Base-by-base conservation (phyloP, 2,888 invertebrate genomes). In the Clitarchus hookeri region DNA sequence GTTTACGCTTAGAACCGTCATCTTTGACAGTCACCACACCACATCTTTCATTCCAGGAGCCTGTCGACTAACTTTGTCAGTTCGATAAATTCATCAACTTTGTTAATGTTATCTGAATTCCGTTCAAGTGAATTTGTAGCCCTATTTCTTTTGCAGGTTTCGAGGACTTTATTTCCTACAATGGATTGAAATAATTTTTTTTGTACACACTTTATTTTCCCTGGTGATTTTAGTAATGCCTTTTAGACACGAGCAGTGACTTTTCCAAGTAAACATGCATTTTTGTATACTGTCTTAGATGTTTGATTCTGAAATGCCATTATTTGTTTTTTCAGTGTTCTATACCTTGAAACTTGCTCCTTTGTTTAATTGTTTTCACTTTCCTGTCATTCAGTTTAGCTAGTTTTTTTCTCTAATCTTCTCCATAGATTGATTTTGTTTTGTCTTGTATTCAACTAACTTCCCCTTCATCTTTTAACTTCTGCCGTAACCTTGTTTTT, bases 31-130 rank as follows among this genome's bases (percentile, higher is more conserved):
- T 79, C n/a, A 83, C 78, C n/a, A n/a, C n/a, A n/a, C n/a, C n/a
- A n/a, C 79, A 44, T 87, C 87, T 44, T 84, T 87, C 11, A 83
- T 48, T n/a, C 87, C 87, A 80, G 87, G 87, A 0, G 84, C 87
- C 26, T 86, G 86, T 12, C 79, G 44, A 77, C 85, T 87, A 36
- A 87, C 54, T 27, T 82, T 54, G 26, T 86, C 86, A 27, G 84
- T 36, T 85, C 79, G 27, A 80, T 11, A 78, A 44, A 85, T 25
- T 77, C 26, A 3, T 44, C 11, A 4, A 85, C 44, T 26, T 26
- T 44, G 11, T 1, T 12, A 79, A 53, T 23, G 16, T 44, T 78
- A 12, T 27, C 79, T 77, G 27, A 25, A 26, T 36, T 79, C 13
- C 80, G n/a, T 0, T 80, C 85, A 6, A 80, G 8, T n/a, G 44